Conservation (phyloP, 2,888 invertebrate species). For the Schrankia costaestrigalis region DNA sequence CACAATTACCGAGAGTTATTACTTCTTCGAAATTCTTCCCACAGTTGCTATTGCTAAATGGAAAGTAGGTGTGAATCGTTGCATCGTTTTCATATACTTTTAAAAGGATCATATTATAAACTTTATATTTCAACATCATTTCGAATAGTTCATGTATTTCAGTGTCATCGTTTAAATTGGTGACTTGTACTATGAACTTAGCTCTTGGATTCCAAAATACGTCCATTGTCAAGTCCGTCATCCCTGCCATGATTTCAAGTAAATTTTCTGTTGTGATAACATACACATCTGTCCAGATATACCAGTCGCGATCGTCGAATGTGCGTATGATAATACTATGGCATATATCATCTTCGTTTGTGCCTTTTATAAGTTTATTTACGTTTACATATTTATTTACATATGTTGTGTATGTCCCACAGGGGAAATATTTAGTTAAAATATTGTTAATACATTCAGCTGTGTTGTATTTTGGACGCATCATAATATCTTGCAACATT, state of each 20-base stretch:
- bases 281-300: slow-evolving; percentile 38
- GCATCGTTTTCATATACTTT: slow-evolving; percentile 17
- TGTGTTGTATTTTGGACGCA: slow-evolving; percentile 9
- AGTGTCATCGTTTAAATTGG: slow-evolving; percentile 17
- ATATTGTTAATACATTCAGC: slow-evolving; percentile 33
- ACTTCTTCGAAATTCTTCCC: slow-evolving; percentile 33
- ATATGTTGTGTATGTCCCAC: slow-evolving; percentile 33
- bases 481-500: neutral
- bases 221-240: slow-evolving; percentile 38
- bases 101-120: slow-evolving; percentile 43
- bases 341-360: slow-evolving; percentile 30
- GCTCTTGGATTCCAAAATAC: slow-evolving; percentile 53
- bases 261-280: slow-evolving; percentile 38
- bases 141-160: slow-evolving; percentile 34
- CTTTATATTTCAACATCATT: slow-evolving; percentile 34
- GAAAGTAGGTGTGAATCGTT: slow-evolving; percentile 39
- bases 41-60: slow-evolving; percentile 44
- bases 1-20: slow-evolving; percentile 38
- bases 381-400: slow-evolving; percentile 28
- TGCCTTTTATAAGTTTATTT: slow-evolving; percentile 24
- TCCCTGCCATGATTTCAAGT: slow-evolving; percentile 26
- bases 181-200: slow-evolving; percentile 38
- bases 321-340: slow-evolving; percentile 36
- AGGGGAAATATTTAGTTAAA: slow-evolving; percentile 31
- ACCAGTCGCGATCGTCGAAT: slow-evolving; percentile 31